Evolutionary conservation across 2,797 vertebrate species (phyloP).

Genomic region (Naso thynnoides): DNA sequence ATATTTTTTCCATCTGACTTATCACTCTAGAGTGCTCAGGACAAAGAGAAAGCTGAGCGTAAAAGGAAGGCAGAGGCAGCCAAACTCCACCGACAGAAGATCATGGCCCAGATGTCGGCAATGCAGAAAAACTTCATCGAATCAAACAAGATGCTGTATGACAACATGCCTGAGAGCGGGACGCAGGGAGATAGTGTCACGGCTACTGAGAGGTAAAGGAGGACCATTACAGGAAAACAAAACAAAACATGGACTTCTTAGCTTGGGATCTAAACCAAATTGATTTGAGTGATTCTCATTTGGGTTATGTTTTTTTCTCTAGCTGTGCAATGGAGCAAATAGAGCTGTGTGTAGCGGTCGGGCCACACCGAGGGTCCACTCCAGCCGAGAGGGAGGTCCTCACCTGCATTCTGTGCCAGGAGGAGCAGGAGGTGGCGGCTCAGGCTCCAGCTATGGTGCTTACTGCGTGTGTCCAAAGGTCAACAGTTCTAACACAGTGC

Average conservation of each 20-base stretch:
- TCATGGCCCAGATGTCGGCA: constrained; percentile 99
- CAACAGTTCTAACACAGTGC: constrained; percentile 94
- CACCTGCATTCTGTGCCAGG: constrained; percentile 98
- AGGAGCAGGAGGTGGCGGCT: constrained; percentile 94
- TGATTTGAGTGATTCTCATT: not conserved
- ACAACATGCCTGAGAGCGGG: constrained; percentile 89
- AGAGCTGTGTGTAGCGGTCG: constrained; percentile 89
- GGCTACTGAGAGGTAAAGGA: constrained; percentile 87
- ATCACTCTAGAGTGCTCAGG: constrained; percentile 86
- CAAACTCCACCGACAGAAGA: constrained; percentile 96
- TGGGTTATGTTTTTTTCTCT: constrained; percentile 5
- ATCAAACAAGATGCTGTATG: constrained; percentile 96
- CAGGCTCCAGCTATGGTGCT: constrained; percentile 95
- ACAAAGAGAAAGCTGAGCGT: constrained; percentile 96
- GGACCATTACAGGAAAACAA: not conserved
- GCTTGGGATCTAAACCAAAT: not conserved
- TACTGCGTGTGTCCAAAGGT: constrained; percentile 96
- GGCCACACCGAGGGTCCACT: constrained; percentile 90
- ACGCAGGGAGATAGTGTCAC: constrained; percentile 82
- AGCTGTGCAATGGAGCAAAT: constrained; percentile 83
- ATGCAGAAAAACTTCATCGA: constrained; percentile 99
- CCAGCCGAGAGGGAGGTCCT: constrained; percentile 90
- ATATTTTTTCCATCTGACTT: not conserved
- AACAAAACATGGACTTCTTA: not conserved
- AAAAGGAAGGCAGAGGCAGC: constrained; percentile 98